Conservation (phyloP, 2,113 vertebrate species). For the Hucho hucho region DNA sequence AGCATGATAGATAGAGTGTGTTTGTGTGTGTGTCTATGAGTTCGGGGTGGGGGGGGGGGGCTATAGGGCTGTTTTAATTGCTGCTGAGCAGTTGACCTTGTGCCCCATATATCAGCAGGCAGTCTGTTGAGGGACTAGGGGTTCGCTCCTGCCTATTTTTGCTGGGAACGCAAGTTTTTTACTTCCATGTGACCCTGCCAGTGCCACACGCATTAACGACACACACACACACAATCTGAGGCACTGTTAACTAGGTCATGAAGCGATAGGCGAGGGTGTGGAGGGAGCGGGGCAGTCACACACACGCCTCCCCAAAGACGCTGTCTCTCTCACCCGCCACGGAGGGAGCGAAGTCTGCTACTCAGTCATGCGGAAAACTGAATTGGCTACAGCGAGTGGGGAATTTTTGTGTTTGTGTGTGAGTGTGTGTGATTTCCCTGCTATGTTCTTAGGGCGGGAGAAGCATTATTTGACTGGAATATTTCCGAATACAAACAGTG, state of each 20-base stretch:
- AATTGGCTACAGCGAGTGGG: slow-evolving; percentile 8
- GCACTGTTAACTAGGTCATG: slow-evolving; percentile 75
- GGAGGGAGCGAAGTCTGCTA: slow-evolving; percentile 42
- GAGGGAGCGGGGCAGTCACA: slow-evolving; percentile 11
- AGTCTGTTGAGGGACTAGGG: slow-evolving; percentile 46
- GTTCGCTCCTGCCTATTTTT: slow-evolving; percentile 35
- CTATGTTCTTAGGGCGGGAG: slow-evolving; percentile 4
- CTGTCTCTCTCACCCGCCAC: slow-evolving; percentile 50
- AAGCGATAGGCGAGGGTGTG: slow-evolving; percentile 51
- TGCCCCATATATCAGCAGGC: slow-evolving; percentile 48
- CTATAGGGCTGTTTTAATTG: slow-evolving; percentile 28
- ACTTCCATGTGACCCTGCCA: slow-evolving; percentile 62
- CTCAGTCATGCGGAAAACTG: slow-evolving; percentile 68
- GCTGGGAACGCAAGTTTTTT: slow-evolving; percentile 60
- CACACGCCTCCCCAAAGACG: slow-evolving; percentile 59
- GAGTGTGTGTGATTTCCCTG: slow-evolving; percentile 10
- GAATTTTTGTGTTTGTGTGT: no score
- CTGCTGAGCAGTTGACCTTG: slow-evolving; percentile 55
- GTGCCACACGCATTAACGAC: slow-evolving; percentile 11
- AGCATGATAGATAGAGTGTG: background rate
- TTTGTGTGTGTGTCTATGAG: background rate
- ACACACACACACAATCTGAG: background rate
- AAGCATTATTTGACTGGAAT: slow-evolving; percentile 9
- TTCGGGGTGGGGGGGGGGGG: background rate
- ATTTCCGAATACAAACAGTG: no score